Evolutionary conservation across 1,140 invertebrate genomes (phyloP).

Genomic region (Dreissena polymorpha): DNA sequence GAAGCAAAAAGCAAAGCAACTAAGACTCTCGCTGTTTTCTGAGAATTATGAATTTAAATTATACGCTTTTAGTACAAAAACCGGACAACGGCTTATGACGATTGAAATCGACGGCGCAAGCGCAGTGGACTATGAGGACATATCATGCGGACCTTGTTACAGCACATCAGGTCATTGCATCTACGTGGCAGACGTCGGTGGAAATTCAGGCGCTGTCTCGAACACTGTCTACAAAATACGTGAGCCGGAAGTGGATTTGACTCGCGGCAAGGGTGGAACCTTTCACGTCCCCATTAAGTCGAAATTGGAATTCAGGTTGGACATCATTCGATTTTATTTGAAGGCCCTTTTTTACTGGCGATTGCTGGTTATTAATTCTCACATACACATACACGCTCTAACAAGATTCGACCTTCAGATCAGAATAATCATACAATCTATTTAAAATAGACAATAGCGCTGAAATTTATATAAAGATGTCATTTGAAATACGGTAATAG

Average conservation of each 20-base stretch:
- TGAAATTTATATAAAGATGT: too few species aligned
- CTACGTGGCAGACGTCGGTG: conserved; percentile 67
- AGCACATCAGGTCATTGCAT: conserved; percentile 59
- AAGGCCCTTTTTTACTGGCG: too few species aligned
- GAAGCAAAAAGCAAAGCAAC: too few species aligned
- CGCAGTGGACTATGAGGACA: conserved; percentile 69
- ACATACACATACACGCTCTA: too few species aligned
- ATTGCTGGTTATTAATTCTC: too few species aligned
- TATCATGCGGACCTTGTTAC: conserved; percentile 64
- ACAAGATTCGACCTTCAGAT: too few species aligned
- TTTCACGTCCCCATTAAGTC: conserved; percentile 47
- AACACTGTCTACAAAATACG: conserved; percentile 64
- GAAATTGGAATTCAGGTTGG: conserved; percentile 58
- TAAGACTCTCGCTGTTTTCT: too few species aligned
- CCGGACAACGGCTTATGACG: conserved; percentile 51
- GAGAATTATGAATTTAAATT: not conserved
- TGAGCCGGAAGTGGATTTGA: conserved; percentile 51
- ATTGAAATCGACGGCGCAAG: conserved; percentile 55
- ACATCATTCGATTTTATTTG: too few species aligned
- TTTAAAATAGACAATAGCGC: too few species aligned
- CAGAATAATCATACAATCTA: too few species aligned
- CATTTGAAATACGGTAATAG: too few species aligned
- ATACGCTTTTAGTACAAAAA: conserved; percentile 24
- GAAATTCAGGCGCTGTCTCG: conserved; percentile 55
- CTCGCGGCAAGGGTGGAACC: not conserved